These are phyloP conservation scores for Aplochiton taeniatus DNA, from an alignment of 2,797 vertebrate genomes.

Conservation along the genomic window DNA sequence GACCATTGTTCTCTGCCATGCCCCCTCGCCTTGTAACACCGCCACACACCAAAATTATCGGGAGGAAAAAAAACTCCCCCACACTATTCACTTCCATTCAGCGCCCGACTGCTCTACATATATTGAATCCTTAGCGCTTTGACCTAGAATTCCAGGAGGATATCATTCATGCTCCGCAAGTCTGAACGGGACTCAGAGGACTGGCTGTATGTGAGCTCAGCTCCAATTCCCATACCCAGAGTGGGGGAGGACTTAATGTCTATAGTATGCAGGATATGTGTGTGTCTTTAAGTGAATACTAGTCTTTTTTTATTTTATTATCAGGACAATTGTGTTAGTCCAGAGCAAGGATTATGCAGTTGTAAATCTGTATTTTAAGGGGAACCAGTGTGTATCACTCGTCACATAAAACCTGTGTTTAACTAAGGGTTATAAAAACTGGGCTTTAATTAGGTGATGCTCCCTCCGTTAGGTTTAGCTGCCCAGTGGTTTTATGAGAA, in stretches of 20 bases:
- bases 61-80: slow-evolving; percentile 30
- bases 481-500: too few species aligned
- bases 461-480: too few species aligned
- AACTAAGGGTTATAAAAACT: too few species aligned
- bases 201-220: background rate
- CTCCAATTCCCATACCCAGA: background rate
- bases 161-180: slow-evolving; percentile 15
- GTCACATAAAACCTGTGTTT: too few species aligned
- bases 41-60: slow-evolving; percentile 25
- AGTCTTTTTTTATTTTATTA: too few species aligned
- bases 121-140: slow-evolving; percentile 31
- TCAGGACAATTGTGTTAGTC: too few species aligned
- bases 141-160: slow-evolving; percentile 58
- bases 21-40: background rate
- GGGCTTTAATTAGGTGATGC: too few species aligned
- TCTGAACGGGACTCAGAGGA: slow-evolving; percentile 15
- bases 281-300: background rate
- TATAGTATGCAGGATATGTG: background rate
- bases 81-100: slow-evolving; percentile 31
- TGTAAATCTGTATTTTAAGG: too few species aligned
- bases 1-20: background rate
- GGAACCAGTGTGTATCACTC: too few species aligned
- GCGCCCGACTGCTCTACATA: slow-evolving; percentile 29
- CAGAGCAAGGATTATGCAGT: too few species aligned
- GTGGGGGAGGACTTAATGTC: background rate